Conservation (phyloP, 1,140 invertebrate species). For the Drosophila chauvacae region DNA sequence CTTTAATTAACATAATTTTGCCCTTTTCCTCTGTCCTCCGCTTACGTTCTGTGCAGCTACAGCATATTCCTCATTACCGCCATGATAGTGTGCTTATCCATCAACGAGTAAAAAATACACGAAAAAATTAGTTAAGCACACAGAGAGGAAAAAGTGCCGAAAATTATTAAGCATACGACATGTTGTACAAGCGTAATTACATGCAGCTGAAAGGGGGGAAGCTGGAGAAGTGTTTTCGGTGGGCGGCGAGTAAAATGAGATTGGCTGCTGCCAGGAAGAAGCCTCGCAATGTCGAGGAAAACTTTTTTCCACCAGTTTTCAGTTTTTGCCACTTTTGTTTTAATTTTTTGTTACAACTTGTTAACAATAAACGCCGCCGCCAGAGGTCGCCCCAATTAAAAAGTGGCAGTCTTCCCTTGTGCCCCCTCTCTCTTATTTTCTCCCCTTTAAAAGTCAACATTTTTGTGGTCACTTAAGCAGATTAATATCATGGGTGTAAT, state of each 20-base stretch:
- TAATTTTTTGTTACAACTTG: slow-evolving; percentile 65
- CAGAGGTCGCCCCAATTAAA: slow-evolving; percentile 75
- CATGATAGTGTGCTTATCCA: slow-evolving; percentile 33
- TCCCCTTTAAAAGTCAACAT: slow-evolving; percentile 64
- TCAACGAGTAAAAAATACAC: slow-evolving; percentile 28
- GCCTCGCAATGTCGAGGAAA: slow-evolving; percentile 52
- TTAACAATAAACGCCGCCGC: slow-evolving; percentile 76
- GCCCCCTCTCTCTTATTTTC: background rate
- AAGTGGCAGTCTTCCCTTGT: slow-evolving; percentile 29
- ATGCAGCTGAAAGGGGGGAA: slow-evolving; percentile 37
- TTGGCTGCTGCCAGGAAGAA: slow-evolving; percentile 51
- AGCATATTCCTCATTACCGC: slow-evolving; percentile 24
- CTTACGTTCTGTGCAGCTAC: background rate
- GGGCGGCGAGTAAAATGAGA: slow-evolving; percentile 2
- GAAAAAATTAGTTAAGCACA: slow-evolving; percentile 48
- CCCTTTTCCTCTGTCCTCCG: background rate
- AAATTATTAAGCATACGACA: slow-evolving; percentile 77
- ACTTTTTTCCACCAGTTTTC: slow-evolving; percentile 43
- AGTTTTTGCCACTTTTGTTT: background rate
- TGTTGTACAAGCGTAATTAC: slow-evolving; percentile 78
- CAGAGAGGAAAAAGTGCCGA: slow-evolving; percentile 17
- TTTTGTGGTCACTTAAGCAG: slow-evolving; percentile 83
- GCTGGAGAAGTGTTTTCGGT: background rate
- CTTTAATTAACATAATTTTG: slow-evolving; percentile 6
- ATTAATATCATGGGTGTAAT: slow-evolving; percentile 83